These are phyloP conservation scores for Watsonalla binaria DNA, from an alignment of 2,888 invertebrate species.

Conservation along the genomic window DNA sequence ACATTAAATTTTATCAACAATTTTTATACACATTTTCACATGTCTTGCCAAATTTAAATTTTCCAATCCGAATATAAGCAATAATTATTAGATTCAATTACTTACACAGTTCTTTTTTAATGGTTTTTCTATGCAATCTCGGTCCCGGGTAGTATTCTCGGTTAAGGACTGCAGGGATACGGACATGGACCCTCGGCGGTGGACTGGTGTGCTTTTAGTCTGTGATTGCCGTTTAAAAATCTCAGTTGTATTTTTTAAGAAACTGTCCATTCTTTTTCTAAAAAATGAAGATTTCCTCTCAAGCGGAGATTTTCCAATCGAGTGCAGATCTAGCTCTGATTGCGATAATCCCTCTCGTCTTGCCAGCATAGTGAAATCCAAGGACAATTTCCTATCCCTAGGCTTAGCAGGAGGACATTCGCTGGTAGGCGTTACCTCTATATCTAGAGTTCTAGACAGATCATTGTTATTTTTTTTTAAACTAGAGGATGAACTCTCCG, in stretches of 20 bases:
- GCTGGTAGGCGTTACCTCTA: conserved; percentile 10
- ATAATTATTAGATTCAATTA: conserved; percentile 1
- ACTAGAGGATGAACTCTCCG: conserved; percentile 23
- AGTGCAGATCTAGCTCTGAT: conserved; percentile 64
- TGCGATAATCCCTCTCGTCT: conserved; percentile 57
- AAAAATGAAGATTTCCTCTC: conserved; percentile 71
- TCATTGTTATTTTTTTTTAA: conserved; percentile 13
- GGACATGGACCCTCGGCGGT: conserved; percentile 55
- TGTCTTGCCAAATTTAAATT: neutral
- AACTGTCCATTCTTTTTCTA: conserved; percentile 67
- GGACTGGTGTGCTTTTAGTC: conserved; percentile 26
- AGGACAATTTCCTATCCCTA: conserved; percentile 58
- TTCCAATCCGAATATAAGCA: too few relatives aligned
- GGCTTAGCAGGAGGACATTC: conserved; percentile 21
- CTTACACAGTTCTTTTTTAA: conserved; percentile 29
- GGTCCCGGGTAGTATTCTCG: conserved; percentile 29
- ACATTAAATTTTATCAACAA: too few relatives aligned
- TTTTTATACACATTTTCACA: too few relatives aligned
- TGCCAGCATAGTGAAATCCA: conserved; percentile 58
- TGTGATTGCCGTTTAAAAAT: conserved; percentile 57
- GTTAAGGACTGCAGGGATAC: conserved; percentile 61
- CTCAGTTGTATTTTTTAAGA: conserved; percentile 66
- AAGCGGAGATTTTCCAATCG: conserved; percentile 61
- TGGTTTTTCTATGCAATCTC: conserved; percentile 18
- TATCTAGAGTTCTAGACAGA: conserved; percentile 8